Percentiles rank a stretch among this genome's conserved stretches.
phyloP scores from a whole-genome alignment of 2,797 vertebrate species.

The Dendrocincla tyrannina region DNA sequence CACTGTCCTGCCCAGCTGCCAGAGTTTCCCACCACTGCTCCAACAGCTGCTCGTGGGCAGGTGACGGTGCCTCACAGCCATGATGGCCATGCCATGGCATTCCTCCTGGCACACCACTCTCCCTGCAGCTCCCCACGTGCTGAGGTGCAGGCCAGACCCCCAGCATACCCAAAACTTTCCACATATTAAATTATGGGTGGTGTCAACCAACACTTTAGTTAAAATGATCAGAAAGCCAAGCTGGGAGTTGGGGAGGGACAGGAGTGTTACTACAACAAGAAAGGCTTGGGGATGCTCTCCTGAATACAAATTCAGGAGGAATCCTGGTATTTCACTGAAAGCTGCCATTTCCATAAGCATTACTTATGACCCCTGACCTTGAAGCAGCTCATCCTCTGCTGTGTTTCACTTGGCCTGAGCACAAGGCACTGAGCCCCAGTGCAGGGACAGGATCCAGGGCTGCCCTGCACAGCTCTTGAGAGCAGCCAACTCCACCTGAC shows the following conservation, averaged over 20 bases:
- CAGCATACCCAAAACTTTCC: background rate
- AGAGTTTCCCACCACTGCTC: fast-evolving
- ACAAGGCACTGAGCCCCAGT: background rate
- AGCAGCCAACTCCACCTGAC: background rate
- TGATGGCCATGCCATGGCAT: background rate
- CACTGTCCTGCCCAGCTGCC: background rate
- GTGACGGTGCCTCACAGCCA: fast-evolving
- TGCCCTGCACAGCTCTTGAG: background rate
- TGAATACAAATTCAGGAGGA: background rate
- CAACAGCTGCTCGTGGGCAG: fast-evolving
- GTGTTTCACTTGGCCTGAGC: background rate
- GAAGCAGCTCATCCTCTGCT: background rate
- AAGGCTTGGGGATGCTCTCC: background rate
- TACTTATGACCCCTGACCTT: background rate
- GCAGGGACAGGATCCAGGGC: fast-evolving
- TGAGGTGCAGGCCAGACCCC: background rate
- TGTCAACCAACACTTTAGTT: background rate
- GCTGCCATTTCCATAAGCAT: background rate
- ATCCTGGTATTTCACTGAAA: background rate
- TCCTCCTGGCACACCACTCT: background rate
- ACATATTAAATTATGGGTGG: background rate
- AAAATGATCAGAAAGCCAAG: background rate
- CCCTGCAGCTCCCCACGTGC: background rate
- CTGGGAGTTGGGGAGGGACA: background rate
- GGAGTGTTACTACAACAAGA: background rate